Base-by-base conservation (phyloP, 2,888 invertebrate genomes). In the Lasius fuliginosus region DNA sequence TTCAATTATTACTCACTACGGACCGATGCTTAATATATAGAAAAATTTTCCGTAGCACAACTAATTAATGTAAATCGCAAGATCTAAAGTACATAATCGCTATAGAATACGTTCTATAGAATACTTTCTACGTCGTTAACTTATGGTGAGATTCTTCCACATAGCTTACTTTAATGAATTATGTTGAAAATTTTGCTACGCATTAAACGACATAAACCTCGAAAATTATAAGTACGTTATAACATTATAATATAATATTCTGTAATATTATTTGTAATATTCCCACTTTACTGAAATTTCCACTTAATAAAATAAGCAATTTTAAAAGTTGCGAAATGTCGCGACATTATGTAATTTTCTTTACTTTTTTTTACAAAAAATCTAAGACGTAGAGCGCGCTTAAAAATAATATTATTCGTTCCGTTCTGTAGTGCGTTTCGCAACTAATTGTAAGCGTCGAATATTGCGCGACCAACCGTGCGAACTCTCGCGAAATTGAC, bases 401-500 rank as follows among this genome's bases (percentile, higher is more conserved):
- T 23, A 42, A 40, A 18, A 76, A 65, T 9, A 2, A 71, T 58
- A 27, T 42, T 12, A 46, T 60, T 77, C 6, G 23, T 46, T 49
- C 18, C n/a, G 23, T n/a, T 33, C 40, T 60, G 23, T 18, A 15
- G 58, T 56, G 18, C 18, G 49, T 60, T 71, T 71, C n/a, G 36
- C 27, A 46, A 46, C 33, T 60, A 53, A 53, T 53, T 53, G n/a
- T 53, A 46, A 71, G 60, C 60, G 33, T 60, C 73, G 49, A 81
- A 60, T 71, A 81, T 81, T 46, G 79, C 8, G 46, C 77, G 15
- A 68, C 60, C 42, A 8, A 69, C 46, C 71, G 58, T 46, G 23
- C 23, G 23, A 46, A 30, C 58, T 69, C 42, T 56, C 60, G 46
- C 46, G 53, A 64, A 76, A 87, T 84, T 84, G 73, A 71, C 73